phyloP scores from a whole-genome alignment of 2,113 vertebrate species.

The Tragelaphus scriptus region DNA sequence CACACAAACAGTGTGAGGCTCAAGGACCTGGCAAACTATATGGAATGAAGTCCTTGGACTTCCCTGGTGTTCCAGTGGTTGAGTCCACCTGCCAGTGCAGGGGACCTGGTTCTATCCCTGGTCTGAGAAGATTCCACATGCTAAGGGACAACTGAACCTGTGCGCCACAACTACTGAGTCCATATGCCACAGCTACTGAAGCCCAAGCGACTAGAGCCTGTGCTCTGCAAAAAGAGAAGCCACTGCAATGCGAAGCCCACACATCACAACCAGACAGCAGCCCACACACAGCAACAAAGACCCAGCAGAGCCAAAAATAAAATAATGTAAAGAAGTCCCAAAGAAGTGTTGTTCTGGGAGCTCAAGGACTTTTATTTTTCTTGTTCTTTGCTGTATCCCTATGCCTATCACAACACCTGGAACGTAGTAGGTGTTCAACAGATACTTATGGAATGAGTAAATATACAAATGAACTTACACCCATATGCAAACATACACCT shows the following conservation, averaged over 20 bases:
- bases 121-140: neutral
- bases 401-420: neutral
- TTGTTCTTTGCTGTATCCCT: neutral
- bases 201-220: neutral
- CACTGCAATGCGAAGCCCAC: neutral
- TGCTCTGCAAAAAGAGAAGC: neutral
- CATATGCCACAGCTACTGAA: accelerated
- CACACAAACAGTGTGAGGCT: neutral
- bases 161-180: neutral
- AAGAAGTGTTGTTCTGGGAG: neutral
- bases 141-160: neutral
- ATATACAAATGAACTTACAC: neutral
- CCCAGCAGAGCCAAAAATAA: neutral
- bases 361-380: neutral
- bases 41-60: neutral
- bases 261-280: neutral
- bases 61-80: neutral
- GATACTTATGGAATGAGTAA: neutral
- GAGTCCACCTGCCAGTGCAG: neutral
- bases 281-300: neutral
- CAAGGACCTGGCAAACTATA: neutral
- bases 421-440: neutral
- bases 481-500: neutral
- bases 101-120: neutral
- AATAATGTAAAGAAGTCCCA: neutral